Conservation (phyloP, 2,113 vertebrate genomes). For the Triplophysa rosa region DNA sequence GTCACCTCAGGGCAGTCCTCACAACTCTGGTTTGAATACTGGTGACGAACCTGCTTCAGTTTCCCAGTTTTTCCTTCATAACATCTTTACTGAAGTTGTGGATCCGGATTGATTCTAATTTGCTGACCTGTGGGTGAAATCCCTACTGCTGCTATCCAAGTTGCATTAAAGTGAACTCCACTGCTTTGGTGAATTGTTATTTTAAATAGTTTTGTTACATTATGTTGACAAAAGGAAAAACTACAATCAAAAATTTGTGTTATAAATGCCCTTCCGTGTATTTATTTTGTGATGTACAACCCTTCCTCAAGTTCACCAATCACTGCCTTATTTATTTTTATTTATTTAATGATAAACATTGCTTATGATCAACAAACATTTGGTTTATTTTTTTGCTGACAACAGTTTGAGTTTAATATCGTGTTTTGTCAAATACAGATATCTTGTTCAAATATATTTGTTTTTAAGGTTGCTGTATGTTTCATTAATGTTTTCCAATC, state of each 20-base stretch:
- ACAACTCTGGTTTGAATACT: constrained; percentile 48
- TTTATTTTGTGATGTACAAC: not conserved
- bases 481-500: not conserved
- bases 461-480: constrained; percentile 15
- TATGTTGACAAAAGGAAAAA: not conserved
- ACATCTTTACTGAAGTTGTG: constrained; percentile 85
- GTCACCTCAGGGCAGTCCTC: constrained; percentile 47
- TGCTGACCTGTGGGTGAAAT: not conserved
- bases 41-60: constrained; percentile 72
- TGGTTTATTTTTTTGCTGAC: not conserved
- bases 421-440: not conserved
- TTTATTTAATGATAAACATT: not conserved
- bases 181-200: not conserved
- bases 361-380: not conserved
- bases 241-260: not conserved
- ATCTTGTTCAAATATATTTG: constrained; percentile 5
- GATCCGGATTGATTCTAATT: constrained; percentile 64
- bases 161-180: constrained; percentile 9
- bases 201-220: not conserved
- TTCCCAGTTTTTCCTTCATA: constrained; percentile 80
- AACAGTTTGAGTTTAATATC: not conserved
- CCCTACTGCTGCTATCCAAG: constrained; percentile 8
- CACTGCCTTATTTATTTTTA: constrained; percentile 2
- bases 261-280: not conserved
- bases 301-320: not conserved